Conservation (phyloP, 1,140 invertebrate species). For the Penaeus japonicus region DNA sequence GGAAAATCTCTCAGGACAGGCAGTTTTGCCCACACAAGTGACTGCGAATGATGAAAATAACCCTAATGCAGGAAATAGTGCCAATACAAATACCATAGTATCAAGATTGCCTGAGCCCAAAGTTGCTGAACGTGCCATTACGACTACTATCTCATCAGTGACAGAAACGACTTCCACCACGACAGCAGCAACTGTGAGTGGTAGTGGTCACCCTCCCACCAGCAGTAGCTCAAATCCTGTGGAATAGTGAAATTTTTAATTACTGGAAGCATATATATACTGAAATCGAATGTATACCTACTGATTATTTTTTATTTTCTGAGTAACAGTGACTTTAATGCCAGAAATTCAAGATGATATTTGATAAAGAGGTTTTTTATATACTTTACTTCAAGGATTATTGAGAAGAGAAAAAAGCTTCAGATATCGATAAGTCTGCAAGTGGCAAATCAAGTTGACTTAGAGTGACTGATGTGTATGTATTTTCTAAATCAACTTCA, state of each 20-base stretch:
- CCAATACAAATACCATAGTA: constrained; percentile 36
- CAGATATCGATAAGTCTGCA: no score
- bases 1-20: constrained; percentile 20
- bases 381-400: no score
- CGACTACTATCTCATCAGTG: background rate
- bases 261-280: background rate
- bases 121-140: constrained; percentile 39
- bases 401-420: no score
- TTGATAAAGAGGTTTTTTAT: no score
- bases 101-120: constrained; percentile 40
- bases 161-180: background rate
- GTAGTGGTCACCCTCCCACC: background rate
- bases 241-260: background rate
- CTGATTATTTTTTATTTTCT: no score
- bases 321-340: no score
- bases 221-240: constrained; percentile 23
- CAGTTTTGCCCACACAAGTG: constrained; percentile 26
- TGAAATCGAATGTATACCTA: background rate
- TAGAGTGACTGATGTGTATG: no score
- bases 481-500: no score
- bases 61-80: constrained; percentile 53
- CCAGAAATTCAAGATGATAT: no score
- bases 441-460: no score
- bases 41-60: constrained; percentile 52
- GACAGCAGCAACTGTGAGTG: constrained; percentile 8